Base-by-base conservation (phyloP, 2,888 invertebrate genomes). In the Monochamus alternatus region DNA sequence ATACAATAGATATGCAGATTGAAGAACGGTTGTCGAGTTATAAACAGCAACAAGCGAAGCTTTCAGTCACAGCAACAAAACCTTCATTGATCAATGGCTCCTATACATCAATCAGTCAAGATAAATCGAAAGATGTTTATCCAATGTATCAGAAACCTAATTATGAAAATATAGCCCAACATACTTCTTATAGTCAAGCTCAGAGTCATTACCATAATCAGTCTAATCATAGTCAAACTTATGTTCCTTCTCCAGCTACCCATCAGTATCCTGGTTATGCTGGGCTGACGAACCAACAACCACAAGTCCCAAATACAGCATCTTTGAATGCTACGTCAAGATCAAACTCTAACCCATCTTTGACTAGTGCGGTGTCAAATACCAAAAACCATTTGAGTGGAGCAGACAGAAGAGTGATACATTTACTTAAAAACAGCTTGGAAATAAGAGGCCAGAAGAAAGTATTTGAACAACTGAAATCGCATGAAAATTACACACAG, bases 341-440 rank as follows among this genome's bases (percentile, higher is more conserved):
- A 79, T 83, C 85, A 59, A 86, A 84, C 75, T 84, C 86, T 3
- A 86, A 82, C 75, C 75, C 85, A 10, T 84, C 84, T 8, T 73
- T 85, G 69, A 81, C 78, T 22, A 55, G 55, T 71, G 82, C 81
- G 38, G 79, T 63, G 32, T 31, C 80, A 5, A 80, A 81, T 51
- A 82, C 83, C 47, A 84, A 85, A 70, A 85, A 83, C 71, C 84
- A 84, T 73, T 65, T 83, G 76, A 89, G 90, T 59, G 88, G 90
- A 38, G 93, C 92, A 51, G 93, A 94, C 85, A 94, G 94, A 86
- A 90, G 92, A 78, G 93, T 94, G n/a, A 88, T 94, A 77, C 93
- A 93, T 84, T 91, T 95, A 84, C 88, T 95, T 70, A 90, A 94
- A 84, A 94, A 93, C 82, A 95, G 93, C 87, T 89, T 95, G 83